Base-by-base conservation (phyloP, 2,888 invertebrate species). In the Aphodius granarius region DNA sequence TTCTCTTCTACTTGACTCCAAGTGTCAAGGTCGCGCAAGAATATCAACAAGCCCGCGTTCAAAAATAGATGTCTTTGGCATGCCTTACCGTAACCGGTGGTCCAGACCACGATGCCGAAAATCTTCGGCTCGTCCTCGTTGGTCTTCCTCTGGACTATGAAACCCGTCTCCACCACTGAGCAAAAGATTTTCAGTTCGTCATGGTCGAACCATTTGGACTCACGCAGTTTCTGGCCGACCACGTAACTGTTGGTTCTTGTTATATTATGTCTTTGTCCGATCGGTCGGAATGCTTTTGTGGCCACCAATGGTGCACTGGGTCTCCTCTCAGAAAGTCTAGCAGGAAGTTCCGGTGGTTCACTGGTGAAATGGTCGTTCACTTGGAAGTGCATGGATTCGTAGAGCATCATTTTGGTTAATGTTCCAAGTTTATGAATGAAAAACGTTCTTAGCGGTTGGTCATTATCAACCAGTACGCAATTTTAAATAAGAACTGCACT, bases 181-280 rank as follows among this genome's bases (percentile, higher is more conserved):
- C 92, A 92, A 80, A 94, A 89, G 81, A 93, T 91, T 82, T 91
- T 91, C 84, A 91, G 90, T 87, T 93, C 93, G 82, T 92, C 91
- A 80, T 91, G 91, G 80, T 90, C 90, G 85, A 93, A 93, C 94
- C 94, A 94, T 89, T 93, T 93, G 78, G 92, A 92, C 85, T 93
- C 93, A 79, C 93, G 89, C 80, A 93, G 88, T 84, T 93, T 93
- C 85, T 93, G 93, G 78, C 92, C 92, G 71, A 92, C 91, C 63
- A 93, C 92, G 72, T 92, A 91, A 78, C 92, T 92, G 19, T 77
- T 79, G 15, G 78, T 76, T 43, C 81, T 73, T 6, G 72, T 62
- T 1, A 72, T 63, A 9, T 72, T 65, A n/a, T n/a, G n/a, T n/a
- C n/a, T n/a, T 65, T 65, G 17, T n/a, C 6, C 18, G 16, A 19